Evolutionary conservation across 2,113 vertebrate genomes (phyloP).

Genomic region (Tichodroma muraria): DNA sequence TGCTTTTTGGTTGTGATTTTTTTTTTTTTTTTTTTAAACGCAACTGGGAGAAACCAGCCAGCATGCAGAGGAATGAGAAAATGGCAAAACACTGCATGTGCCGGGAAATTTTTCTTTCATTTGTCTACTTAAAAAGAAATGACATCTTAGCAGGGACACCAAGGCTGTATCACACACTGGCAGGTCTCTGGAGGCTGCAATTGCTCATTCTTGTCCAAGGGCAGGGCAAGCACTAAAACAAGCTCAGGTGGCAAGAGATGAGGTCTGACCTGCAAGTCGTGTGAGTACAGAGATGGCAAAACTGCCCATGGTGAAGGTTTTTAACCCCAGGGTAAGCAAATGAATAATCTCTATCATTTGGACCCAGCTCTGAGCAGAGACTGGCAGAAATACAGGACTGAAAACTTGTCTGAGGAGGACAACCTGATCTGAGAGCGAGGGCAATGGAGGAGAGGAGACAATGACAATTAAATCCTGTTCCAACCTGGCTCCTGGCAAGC

Average conservation of each 20-base stretch:
- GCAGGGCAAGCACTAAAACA: background rate
- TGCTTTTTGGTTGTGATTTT: background rate
- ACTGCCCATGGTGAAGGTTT: rapidly evolving
- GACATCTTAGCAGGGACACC: background rate
- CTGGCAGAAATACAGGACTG: background rate
- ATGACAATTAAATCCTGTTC: background rate
- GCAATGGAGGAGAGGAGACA: background rate
- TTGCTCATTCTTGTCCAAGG: background rate
- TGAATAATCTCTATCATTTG: background rate
- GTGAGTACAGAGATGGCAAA: background rate
- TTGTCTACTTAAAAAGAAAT: background rate
- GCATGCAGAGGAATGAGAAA: background rate
- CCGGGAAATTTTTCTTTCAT: background rate
- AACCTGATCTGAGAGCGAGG: background rate
- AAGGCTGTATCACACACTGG: background rate
- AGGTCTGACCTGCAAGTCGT: background rate
- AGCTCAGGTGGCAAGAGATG: background rate
- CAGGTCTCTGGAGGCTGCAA: background rate
- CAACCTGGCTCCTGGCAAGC: background rate
- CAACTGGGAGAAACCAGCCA: background rate
- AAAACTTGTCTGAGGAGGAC: background rate
- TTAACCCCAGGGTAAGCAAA: background rate
- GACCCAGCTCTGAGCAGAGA: background rate
- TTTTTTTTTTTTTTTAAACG: background rate
- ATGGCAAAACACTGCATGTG: background rate